Percentiles rank a stretch among this genome's conserved stretches.
Conservation (phyloP, 2,888 invertebrate genomes). For the Orthonevra nobilis region DNA sequence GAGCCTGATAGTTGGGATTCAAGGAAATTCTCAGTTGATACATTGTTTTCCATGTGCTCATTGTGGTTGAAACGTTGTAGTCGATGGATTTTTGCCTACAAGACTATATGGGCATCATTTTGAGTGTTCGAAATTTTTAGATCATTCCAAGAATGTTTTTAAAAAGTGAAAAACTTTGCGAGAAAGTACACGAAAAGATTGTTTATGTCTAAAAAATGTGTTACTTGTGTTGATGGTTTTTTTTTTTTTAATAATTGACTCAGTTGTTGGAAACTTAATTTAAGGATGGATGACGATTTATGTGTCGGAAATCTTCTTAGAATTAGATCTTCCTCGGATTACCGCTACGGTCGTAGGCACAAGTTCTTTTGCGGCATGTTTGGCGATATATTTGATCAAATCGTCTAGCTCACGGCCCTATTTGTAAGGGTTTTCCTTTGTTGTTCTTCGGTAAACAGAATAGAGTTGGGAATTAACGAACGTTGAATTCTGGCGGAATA, state of each 20-base stretch:
- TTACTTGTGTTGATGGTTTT: constrained; percentile 37
- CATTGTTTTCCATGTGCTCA: no score
- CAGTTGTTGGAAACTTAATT: constrained; percentile 57
- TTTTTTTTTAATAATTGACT: no score
- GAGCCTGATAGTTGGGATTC: no score
- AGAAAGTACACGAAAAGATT: constrained; percentile 17
- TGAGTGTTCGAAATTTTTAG: no score
- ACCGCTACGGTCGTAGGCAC: constrained; percentile 93
- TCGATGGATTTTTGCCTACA: no score
- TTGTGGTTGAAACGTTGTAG: no score
- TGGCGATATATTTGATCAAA: constrained; percentile 96
- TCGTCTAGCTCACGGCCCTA: constrained; percentile 96
- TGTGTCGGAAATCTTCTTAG: no score
- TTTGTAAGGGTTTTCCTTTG: constrained; percentile 92
- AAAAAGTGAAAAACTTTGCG: no score
- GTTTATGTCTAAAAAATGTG: not conserved
- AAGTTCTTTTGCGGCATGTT: constrained; percentile 93
- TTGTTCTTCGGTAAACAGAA: constrained; percentile 95
- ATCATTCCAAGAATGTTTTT: constrained; percentile 15
- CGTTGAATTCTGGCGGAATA: constrained; percentile 94
- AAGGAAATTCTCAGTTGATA: no score
- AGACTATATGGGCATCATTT: no score
- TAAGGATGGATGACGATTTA: constrained; percentile 7
- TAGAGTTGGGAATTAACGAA: constrained; percentile 98
- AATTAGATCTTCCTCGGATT: constrained; percentile 81